Base-by-base conservation (phyloP, 1,140 invertebrate species). In the Drosophila busckii region DNA sequence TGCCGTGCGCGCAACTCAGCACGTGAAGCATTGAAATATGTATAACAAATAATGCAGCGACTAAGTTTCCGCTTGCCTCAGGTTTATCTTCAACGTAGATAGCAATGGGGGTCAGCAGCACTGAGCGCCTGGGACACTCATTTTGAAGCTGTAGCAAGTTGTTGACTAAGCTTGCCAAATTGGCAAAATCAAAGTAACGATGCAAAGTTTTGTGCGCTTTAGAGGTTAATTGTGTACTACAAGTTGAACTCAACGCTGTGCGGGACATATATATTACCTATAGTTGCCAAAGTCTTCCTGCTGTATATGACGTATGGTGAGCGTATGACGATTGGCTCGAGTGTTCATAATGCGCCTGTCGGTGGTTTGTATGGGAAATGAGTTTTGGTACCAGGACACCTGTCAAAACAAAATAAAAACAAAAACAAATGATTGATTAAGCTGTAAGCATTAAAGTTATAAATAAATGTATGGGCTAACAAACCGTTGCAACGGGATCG, bases 401-500 rank as follows among this genome's bases (percentile, higher is more conserved):
- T 91, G 70, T 31, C 34, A 35, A 45, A 68, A 34, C 52, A 48
- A 31, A 61, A 55, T 34, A 71, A 65, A 55, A 54, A 37, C 41
- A 46, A 31, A 53, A 49, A 7, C 1, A 44, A 13, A 53, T 10
- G 32, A 9, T 28, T 42, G 19, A 9, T 28, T 25, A 40, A 25
- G 19, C 9, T 38, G 5, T 5, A 42, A 61, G 42, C 28, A 64
- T 69, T 64, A 38, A 64, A 68, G 53, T 49, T 40, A 65, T 29
- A 35, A 8, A 12, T 10, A 41, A 41, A 41, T 22, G 34, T n/a
- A 49, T 48, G 32, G 62, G 60, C 22, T 38, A 61, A 86, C 71
- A 87, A 88, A 93, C 92, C 88, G 92, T 92, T 34, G 93, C 90
- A 9, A 91, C 90, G 5, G 93, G 93, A 86, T 94, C 93, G 19